These are phyloP conservation scores for Tetramorium simillimum DNA, from an alignment of 1,140 invertebrate genomes.

Conservation along the genomic window DNA sequence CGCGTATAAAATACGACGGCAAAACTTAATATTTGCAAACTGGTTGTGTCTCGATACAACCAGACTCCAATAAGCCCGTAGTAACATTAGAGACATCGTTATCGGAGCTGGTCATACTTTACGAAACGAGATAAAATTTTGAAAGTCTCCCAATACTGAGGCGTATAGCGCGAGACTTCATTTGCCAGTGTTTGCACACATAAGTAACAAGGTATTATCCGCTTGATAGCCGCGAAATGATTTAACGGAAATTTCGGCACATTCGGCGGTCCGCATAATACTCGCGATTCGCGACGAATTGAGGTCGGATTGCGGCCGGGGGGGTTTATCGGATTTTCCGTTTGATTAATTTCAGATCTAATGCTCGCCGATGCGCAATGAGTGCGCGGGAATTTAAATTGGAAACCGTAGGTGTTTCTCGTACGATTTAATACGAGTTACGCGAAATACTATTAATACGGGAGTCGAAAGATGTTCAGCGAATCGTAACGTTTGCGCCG, in stretches of 20 bases:
- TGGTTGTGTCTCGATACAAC: not conserved
- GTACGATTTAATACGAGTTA: slow-evolving; percentile 24
- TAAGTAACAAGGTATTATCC: slow-evolving; percentile 8
- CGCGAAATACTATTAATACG: slow-evolving; percentile 11
- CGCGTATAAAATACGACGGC: slow-evolving; percentile 8
- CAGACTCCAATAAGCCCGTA: not conserved
- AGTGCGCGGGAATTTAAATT: slow-evolving; percentile 21
- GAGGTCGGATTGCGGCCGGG: slow-evolving; percentile 29
- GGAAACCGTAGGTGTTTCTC: slow-evolving; percentile 31
- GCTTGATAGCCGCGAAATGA: not conserved
- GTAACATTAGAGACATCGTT: not conserved
- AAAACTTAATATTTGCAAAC: not conserved
- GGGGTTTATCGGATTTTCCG: slow-evolving; percentile 51
- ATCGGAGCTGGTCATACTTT: not conserved
- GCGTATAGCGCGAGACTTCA: not conserved
- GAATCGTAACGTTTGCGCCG: not conserved
- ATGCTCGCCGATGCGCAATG: not conserved
- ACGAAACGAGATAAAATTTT: not conserved
- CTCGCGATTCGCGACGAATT: slow-evolving; percentile 19
- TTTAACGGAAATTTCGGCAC: slow-evolving; percentile 33
- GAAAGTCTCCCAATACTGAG: not conserved
- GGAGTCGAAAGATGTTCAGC: slow-evolving; percentile 2
- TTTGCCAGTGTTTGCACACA: not conserved
- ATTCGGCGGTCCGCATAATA: slow-evolving; percentile 11
- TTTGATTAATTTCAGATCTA: slow-evolving; percentile 47